These are phyloP conservation scores for Pocota personata DNA, from an alignment of 2,888 invertebrate species.

Conservation along the genomic window DNA sequence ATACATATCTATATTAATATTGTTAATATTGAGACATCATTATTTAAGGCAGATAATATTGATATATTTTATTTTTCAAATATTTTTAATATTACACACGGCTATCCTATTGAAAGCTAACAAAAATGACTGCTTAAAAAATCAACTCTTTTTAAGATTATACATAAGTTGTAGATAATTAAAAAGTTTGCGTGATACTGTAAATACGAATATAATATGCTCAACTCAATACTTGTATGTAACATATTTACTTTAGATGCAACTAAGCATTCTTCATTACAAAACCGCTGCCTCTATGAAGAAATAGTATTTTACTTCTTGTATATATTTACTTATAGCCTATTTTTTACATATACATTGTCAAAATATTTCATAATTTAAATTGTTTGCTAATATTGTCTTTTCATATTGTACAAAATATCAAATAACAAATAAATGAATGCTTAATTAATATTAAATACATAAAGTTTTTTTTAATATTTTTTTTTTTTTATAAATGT, in stretches of 20 bases:
- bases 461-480: not conserved
- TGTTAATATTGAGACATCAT: not conserved
- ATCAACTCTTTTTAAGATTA: not conserved
- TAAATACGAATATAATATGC: not conserved
- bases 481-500: constrained; percentile 10
- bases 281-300: constrained; percentile 14
- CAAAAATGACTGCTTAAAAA: not conserved
- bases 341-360: constrained; percentile 21
- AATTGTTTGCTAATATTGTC: constrained; percentile 49
- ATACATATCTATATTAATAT: too few relatives aligned
- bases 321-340: not conserved
- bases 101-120: not conserved
- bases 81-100: constrained; percentile 6
- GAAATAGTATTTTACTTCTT: constrained; percentile 4
- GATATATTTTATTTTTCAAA: constrained; percentile 20
- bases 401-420: constrained; percentile 51
- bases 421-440: constrained; percentile 6
- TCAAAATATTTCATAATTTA: constrained; percentile 16
- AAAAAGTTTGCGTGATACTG: not conserved
- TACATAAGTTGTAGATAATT: not conserved
- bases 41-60: constrained; percentile 30
- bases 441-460: not conserved
- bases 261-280: constrained; percentile 8
- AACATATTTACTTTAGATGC: not conserved
- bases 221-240: not conserved